Base-by-base conservation (phyloP, 2,888 invertebrate species). In the Apotomis betuletana region DNA sequence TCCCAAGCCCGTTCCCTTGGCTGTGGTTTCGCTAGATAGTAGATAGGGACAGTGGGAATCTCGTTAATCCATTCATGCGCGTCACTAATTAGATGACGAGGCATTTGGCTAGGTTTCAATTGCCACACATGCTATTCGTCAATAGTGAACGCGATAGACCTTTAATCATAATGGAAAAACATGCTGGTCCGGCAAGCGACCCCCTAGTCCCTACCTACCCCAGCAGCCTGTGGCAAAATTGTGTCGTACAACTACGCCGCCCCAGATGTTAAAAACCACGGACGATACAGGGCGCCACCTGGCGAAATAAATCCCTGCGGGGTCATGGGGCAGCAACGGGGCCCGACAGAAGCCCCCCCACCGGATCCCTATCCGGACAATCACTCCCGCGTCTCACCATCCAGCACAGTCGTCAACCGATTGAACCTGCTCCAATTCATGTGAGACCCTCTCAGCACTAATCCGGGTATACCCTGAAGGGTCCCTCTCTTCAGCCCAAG, bases 371-470 rank as follows among this genome's bases (percentile, higher is more conserved):
- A 49, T 49, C 49, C 49, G 9, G 9, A 9, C 10, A 49, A 9
- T 49, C 49, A 49, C 3, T 10, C 6, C 49, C 5, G 9, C 49
- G 12, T 38, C 5, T 36, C 8, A 27, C 4, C 51, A 4, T 12
- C 38, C 6, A 8, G 4, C 8, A 54, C 38, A 4, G 63, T 38
- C 9, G 74, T 75, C 71, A 75, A 46, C 57, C 62, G 70, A 12
- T 76, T 77, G 38, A 75, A 77, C 6, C 75, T 10, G 0, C 67
- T 74, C 76, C 74, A 75, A 38, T 77, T 77, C 8, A 72, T 77
- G 10, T 75, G 74, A 2, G 75, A 74, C 0, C 76, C 78, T 15
- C 76, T 59, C 15, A 75, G 15, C 5, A 69, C 77, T 0, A 75
- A 12, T 5, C 58, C 57, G 12, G 71, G 73, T 9, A 74, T 27